These are phyloP conservation scores for Notarius lentiginosus DNA, from an alignment of 2,113 vertebrate species.

Conservation along the genomic window DNA sequence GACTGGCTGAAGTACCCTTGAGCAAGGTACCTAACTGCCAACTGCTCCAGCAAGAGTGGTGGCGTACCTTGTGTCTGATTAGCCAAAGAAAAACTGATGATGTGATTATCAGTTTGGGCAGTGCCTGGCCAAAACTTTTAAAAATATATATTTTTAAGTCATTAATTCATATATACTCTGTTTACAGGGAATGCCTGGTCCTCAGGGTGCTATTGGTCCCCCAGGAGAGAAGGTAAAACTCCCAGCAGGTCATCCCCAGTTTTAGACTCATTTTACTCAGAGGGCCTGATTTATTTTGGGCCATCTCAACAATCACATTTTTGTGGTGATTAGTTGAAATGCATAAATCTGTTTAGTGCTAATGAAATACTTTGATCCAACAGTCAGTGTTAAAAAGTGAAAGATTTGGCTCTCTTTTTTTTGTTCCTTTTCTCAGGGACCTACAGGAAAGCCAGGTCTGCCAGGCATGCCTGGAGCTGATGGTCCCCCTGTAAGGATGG, in stretches of 20 bases:
- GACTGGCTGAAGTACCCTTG: too few relatives aligned
- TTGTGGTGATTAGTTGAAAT: background rate
- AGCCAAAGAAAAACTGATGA: too few relatives aligned
- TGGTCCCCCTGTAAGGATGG: constrained; percentile 81
- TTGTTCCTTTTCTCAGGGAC: constrained; percentile 71
- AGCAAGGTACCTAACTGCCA: too few relatives aligned
- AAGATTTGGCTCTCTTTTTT: background rate
- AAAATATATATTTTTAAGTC: too few relatives aligned
- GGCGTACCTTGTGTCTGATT: too few relatives aligned
- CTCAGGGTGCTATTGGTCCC: constrained; percentile 75
- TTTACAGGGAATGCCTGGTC: constrained; percentile 72
- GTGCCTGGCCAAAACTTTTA: too few relatives aligned
- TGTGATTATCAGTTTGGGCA: too few relatives aligned
- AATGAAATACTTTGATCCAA: background rate
- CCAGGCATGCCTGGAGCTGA: constrained; percentile 90
- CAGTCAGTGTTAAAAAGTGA: background rate
- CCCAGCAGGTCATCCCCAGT: background rate
- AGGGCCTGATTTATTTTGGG: background rate
- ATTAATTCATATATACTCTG: background rate
- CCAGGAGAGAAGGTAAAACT: constrained; percentile 75
- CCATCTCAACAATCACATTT: background rate
- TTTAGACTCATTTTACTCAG: background rate
- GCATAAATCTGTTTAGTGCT: background rate
- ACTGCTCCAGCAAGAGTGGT: too few relatives aligned
- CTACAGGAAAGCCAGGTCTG: constrained; percentile 86